Evolutionary conservation across 2,797 vertebrate genomes (phyloP), one percentile per base, ranked within the genome.

Genomic region (Phalloptychus januarius): DNA sequence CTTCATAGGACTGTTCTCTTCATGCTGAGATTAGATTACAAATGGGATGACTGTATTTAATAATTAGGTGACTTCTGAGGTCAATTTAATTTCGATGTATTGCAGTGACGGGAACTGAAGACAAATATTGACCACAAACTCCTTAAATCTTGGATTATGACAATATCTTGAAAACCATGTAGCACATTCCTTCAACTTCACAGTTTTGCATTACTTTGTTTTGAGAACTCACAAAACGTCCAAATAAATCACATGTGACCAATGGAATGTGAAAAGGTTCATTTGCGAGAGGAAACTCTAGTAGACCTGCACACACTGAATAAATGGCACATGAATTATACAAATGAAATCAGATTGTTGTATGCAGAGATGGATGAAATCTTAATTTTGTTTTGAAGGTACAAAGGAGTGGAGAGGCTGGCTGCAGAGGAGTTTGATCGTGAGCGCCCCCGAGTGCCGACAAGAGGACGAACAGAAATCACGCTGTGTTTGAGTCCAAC

Each of bases 361-460:
- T 36, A 25, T 2, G 58, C 50, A 5, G 75, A 58, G 38, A 63
- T 7, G 8, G 77, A 40, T 74, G 12, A 79, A 71, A 33, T 46
- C 58, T 50, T 7, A 5, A 4, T 72, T 76, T 3, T 70, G 38
- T 58, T 5, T 8, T 74, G 67, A 94, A 99, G 98, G 96, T 98
- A 97, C 95, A 98, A 97, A 94, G 95, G 97, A 80, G 96, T 97
- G 93, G 98, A 99, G 92, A 95, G 96, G 77, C 89, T 97, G 65
- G 97, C 97, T 83, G 96, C 96, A 0, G 97, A 97, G 91, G 96
- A 97, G 44, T 96, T 95, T 52, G 97, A 98, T 89, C 96, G 95
- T 76, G 98, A 98, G 85, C 92, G 90, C 16, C 93, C 92, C 83
- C 94, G 94, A 82, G 94, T 87, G 12, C 72, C 89, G 20, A 94